Evolutionary conservation across 2,797 vertebrate genomes (phyloP).

Genomic region (Rhodeus uyekii): DNA sequence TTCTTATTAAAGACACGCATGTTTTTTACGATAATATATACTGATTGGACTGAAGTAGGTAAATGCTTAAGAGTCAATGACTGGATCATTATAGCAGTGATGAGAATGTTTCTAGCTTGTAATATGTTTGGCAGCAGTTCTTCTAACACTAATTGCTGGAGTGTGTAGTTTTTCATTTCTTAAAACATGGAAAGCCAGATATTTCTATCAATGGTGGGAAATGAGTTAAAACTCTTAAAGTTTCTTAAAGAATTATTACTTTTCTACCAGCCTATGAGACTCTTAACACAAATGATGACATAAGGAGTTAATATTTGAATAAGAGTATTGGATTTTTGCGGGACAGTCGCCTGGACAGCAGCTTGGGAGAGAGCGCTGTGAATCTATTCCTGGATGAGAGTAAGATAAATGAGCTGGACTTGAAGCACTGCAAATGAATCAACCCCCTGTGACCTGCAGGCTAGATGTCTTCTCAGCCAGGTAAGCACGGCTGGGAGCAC

Average conservation of each 20-base stretch:
- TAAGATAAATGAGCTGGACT: slow-evolving; percentile 44
- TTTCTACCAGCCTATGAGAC: background rate
- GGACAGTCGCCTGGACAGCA: slow-evolving; percentile 21
- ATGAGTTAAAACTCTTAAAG: background rate
- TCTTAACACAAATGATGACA: slow-evolving; percentile 29
- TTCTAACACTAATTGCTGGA: too few species aligned
- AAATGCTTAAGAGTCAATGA: too few species aligned
- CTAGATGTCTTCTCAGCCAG: slow-evolving; percentile 20
- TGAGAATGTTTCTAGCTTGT: too few species aligned
- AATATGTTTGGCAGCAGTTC: too few species aligned
- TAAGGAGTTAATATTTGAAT: slow-evolving; percentile 55
- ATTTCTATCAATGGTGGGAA: too few species aligned
- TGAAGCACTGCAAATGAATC: slow-evolving; percentile 45
- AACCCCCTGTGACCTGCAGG: slow-evolving; percentile 46
- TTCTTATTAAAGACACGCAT: too few species aligned
- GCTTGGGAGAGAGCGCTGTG: slow-evolving; percentile 45
- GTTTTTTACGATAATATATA: too few species aligned
- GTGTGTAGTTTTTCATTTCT: too few species aligned
- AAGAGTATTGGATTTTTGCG: slow-evolving; percentile 50
- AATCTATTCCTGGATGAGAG: slow-evolving; percentile 54
- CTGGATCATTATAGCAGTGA: too few species aligned
- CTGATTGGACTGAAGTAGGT: too few species aligned
- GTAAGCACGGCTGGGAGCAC: slow-evolving; percentile 10
- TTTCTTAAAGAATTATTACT: background rate
- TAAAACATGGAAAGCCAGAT: too few species aligned